phyloP scores from a whole-genome alignment of 92 coral and sea anemone species.

The Paramuricea clavata region DNA sequence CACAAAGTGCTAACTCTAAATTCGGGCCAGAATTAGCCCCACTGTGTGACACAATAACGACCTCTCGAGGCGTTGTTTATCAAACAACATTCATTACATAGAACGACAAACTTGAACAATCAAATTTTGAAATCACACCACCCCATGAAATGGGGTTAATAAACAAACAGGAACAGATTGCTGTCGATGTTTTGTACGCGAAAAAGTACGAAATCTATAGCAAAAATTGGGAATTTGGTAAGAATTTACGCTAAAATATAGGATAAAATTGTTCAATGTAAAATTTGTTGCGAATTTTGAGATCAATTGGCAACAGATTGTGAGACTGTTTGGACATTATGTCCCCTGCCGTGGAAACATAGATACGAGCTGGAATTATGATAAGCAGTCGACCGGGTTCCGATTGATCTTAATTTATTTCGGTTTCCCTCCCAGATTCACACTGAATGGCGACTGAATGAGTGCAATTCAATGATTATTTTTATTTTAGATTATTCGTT shows the following conservation, averaged over 20 bases:
- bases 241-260: neutral
- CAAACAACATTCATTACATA: neutral
- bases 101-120: neutral
- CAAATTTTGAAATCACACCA: constrained; percentile 11
- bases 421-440: neutral
- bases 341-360: neutral
- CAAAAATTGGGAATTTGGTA: neutral
- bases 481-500: too few species aligned
- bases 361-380: neutral
- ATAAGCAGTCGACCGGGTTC: neutral
- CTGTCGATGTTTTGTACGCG: constrained; percentile 19
- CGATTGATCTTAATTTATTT: neutral
- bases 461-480: neutral
- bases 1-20: neutral
- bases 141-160: neutral
- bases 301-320: constrained; percentile 10
- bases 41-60: neutral
- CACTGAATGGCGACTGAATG: too few species aligned
- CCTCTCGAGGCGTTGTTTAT: constrained; percentile 12
- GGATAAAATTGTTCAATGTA: neutral
- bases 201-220: neutral
- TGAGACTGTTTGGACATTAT: neutral
- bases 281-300: neutral
- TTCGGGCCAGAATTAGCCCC: neutral
- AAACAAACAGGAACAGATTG: constrained; percentile 11